Evolutionary conservation across 2,888 invertebrate species (phyloP).

Genomic region (Lasiommata megera): DNA sequence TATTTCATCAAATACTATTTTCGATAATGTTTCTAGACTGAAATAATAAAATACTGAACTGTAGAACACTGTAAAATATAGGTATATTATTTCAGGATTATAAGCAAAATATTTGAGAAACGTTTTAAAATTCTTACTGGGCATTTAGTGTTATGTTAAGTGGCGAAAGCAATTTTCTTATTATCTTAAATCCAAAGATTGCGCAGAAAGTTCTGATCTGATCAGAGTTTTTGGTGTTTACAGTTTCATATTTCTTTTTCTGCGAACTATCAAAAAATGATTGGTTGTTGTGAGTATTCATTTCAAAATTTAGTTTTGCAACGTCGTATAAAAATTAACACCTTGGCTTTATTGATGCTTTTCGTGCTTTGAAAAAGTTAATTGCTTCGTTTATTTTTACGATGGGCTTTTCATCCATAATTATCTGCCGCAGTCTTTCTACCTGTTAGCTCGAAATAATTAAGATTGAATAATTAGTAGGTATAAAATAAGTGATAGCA

Average conservation of each 20-base stretch:
- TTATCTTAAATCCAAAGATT: conserved; percentile 53
- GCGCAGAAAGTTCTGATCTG: conserved; percentile 43
- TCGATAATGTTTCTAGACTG: conserved; percentile 50
- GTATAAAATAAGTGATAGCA: background rate
- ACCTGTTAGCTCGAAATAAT: conserved; percentile 41
- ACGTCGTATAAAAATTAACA: background rate
- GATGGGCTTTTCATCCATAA: conserved; percentile 56
- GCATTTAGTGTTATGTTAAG: conserved; percentile 44
- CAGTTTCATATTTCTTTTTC: background rate
- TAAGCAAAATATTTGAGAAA: background rate
- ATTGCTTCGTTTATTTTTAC: conserved; percentile 60
- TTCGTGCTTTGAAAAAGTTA: conserved; percentile 50
- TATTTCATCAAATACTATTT: conserved; percentile 50
- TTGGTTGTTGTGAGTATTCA: background rate
- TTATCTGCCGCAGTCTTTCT: conserved; percentile 53
- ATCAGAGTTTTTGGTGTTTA: conserved; percentile 27
- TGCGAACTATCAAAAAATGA: conserved; percentile 7
- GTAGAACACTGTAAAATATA: too few relatives aligned
- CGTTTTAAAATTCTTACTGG: conserved; percentile 43
- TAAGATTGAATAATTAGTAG: background rate
- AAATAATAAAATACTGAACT: conserved; percentile 24
- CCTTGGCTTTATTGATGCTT: conserved; percentile 25
- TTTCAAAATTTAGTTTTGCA: background rate
- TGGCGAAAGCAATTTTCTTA: conserved; percentile 44
- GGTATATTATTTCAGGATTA: background rate